Evolutionary conservation across 1,140 invertebrate genomes (phyloP), one percentile per base, ranked within the genome.

Genomic region (Scaptomyza graminum): DNA sequence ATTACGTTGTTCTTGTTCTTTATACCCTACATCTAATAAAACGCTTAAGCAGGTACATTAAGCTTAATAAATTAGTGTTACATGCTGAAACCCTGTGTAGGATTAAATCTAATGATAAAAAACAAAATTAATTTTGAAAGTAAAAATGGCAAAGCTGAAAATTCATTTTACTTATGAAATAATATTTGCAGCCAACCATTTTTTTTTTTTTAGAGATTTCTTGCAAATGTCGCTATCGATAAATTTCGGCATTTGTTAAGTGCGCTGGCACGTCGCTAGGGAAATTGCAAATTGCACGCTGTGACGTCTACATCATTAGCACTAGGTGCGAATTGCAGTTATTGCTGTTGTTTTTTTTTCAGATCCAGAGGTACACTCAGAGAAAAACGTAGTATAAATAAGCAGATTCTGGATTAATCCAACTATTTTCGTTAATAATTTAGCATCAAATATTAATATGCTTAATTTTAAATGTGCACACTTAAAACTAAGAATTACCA

Each of bases 231-330:
- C 83, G 83, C 79, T 55, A 68, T 87, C 83, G 60, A 87, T 83
- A 64, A 67, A 79, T 79, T 83, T 87, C 83, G 83, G 83, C 83
- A 88, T 87, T 87, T 87, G 83, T 87, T 88, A 79, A 76, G 64
- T 69, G 18, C 31, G 46, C 18, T 18, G 46, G 13, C 46, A 52
- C 85, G 13, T 87, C 82, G 54, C 83, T 81, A 67, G 83, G 83
- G 83, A 87, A 87, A 87, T 84, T 78, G 83, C 77, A 77, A n/a
- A n/a, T n/a, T 34, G 59, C 31, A 44, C 54, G 60, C 13, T 39
- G 37, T 55, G 51, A 54, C 50, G 59, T 57, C 57, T 67, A 79
- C 50, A 62, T 84, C 80, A 83, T 83, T 83, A 83, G 76, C 80
- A 57, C 22, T 25, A 74, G 71, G 66, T 69, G 71, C 39, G 66